Percentiles rank a stretch among this genome's conserved stretches.
Evolutionary conservation across 2,797 vertebrate genomes (phyloP).

Genomic region (Eulemur albifrons): DNA sequence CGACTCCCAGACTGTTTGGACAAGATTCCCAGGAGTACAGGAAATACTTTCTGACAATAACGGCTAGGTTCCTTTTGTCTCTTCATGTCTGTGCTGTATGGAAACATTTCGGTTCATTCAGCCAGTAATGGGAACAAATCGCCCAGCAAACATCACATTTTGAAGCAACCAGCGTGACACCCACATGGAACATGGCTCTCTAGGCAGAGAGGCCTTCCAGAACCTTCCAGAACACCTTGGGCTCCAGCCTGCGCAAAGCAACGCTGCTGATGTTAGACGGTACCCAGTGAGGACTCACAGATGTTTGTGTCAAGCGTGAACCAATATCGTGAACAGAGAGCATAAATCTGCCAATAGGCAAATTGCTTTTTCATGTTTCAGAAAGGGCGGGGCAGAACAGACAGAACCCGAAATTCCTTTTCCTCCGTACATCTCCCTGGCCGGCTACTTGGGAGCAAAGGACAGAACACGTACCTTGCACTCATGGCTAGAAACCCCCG

Average conservation of each 20-base stretch:
- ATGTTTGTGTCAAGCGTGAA: not conserved
- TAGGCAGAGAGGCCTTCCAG: not conserved
- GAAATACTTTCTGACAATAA: not conserved
- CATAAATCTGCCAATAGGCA: not conserved
- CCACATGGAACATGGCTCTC: not conserved
- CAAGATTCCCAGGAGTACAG: not conserved
- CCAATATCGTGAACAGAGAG: not conserved
- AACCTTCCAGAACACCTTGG: too few species aligned
- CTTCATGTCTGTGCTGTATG: not conserved
- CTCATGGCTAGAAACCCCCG: not conserved
- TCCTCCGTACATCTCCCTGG: not conserved
- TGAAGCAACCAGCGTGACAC: not conserved
- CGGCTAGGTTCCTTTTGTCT: not conserved
- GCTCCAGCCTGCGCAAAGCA: not conserved
- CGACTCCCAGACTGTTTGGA: not conserved
- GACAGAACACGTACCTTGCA: not conserved
- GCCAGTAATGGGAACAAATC: not conserved
- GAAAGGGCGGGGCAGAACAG: not conserved
- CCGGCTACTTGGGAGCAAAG: not conserved
- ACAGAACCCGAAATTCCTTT: not conserved
- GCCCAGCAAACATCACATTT: not conserved
- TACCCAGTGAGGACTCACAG: not conserved
- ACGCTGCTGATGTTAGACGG: not conserved
- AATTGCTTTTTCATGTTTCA: not conserved
- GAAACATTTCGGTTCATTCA: not conserved